Evolutionary conservation across 2,888 invertebrate species (phyloP).

Genomic region (Cryptophagus acutangulus): DNA sequence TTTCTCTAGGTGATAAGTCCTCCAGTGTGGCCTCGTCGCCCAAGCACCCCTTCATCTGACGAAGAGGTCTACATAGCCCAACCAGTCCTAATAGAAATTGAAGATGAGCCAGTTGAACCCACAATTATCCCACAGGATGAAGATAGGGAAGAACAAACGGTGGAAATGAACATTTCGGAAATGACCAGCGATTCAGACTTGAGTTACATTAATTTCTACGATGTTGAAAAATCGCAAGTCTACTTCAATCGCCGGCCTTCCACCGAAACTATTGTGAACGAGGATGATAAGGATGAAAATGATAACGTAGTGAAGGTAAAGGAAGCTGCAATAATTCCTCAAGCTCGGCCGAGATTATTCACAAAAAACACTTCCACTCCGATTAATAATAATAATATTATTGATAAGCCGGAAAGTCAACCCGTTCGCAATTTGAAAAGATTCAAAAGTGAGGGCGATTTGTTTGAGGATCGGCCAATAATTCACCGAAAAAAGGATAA

Average conservation of each 20-base stretch:
- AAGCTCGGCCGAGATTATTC: neutral
- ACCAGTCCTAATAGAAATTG: neutral
- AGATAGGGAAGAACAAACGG: too few relatives aligned
- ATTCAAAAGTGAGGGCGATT: slow-evolving; percentile 26
- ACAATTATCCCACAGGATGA: too few relatives aligned
- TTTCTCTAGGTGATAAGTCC: too few relatives aligned
- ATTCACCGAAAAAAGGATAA: slow-evolving; percentile 32
- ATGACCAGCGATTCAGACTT: slow-evolving; percentile 46
- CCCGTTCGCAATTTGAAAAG: slow-evolving; percentile 13
- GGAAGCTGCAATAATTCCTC: slow-evolving; percentile 9
- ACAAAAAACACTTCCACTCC: neutral
- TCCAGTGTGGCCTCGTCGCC: too few relatives aligned
- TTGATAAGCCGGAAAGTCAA: too few relatives aligned
- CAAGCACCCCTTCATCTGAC: too few relatives aligned
- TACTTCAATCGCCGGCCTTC: slow-evolving; percentile 15
- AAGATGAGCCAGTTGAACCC: too few relatives aligned
- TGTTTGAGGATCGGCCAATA: slow-evolving; percentile 24
- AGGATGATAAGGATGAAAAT: slow-evolving; percentile 6
- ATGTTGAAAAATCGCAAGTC: slow-evolving; percentile 42
- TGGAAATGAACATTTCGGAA: slow-evolving; percentile 23
- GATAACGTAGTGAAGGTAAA: slow-evolving; percentile 6
- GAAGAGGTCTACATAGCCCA: too few relatives aligned
- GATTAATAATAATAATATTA: neutral
- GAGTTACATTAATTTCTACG: slow-evolving; percentile 43
- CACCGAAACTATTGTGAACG: slow-evolving; percentile 3